A percentile compares a stretch with the other conserved stretches of the same genome.
Evolutionary conservation across 2,797 vertebrate genomes (phyloP).

Genomic region (Pelochelys cantorii): DNA sequence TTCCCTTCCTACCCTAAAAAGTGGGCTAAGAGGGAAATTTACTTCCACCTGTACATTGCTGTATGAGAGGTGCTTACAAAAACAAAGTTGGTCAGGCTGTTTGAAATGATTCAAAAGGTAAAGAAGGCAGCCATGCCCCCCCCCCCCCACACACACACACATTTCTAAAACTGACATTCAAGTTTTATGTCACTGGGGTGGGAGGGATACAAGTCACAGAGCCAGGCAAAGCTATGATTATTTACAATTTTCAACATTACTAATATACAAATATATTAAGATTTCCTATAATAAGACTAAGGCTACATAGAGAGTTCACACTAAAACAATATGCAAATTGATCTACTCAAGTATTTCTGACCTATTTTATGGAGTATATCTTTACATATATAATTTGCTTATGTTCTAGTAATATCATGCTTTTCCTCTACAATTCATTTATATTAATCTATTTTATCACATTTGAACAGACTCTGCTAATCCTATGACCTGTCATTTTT

Average conservation of each 20-base stretch:
- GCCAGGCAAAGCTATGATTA: not conserved
- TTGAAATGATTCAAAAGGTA: too few relatives aligned
- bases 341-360: slow-evolving; percentile 56
- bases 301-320: not conserved
- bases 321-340: slow-evolving; percentile 59
- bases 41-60: too few relatives aligned
- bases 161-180: too few relatives aligned
- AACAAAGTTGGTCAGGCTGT: too few relatives aligned
- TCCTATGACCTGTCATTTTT: slow-evolving; percentile 66
- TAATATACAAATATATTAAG: slow-evolving; percentile 32
- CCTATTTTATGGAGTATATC: slow-evolving; percentile 64
- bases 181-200: too few relatives aligned
- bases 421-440: slow-evolving; percentile 66
- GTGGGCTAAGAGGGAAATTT: too few relatives aligned
- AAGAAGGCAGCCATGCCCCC: too few relatives aligned
- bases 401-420: slow-evolving; percentile 57
- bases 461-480: slow-evolving; percentile 71
- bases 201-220: not conserved
- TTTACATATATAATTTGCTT: slow-evolving; percentile 73
- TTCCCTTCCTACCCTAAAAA: too few relatives aligned
- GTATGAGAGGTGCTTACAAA: too few relatives aligned
- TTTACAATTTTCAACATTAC: slow-evolving; percentile 4
- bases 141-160: too few relatives aligned
- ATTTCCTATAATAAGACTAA: slow-evolving; percentile 40
- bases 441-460: slow-evolving; percentile 76